Conservation (phyloP, 2,888 invertebrate genomes). For the Agrochola lota region DNA sequence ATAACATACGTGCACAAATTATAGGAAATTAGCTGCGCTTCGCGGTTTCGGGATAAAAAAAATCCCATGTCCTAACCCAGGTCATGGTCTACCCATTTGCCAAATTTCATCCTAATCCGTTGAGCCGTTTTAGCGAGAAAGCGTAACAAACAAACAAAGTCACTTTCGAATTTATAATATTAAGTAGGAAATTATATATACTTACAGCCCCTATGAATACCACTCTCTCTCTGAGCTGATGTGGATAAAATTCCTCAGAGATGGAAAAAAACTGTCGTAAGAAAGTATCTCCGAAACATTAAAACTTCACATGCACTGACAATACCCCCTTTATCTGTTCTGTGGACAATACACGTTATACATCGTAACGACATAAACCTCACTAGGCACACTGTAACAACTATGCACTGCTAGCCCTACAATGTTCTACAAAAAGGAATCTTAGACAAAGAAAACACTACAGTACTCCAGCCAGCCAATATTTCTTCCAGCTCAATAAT, state of each 20-base stretch:
- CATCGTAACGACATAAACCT: neutral
- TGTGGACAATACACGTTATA: neutral
- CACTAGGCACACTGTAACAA: neutral
- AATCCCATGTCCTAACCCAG: too few relatives aligned
- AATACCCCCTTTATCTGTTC: neutral
- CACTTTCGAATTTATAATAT: too few relatives aligned
- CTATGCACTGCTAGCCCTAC: neutral
- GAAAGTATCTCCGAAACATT: neutral
- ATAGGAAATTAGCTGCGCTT: too few relatives aligned
- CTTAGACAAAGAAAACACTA: slow-evolving; percentile 38
- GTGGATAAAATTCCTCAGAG: neutral
- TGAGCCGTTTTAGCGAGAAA: too few relatives aligned
- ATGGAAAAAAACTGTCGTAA: neutral
- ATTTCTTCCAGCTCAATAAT: slow-evolving; percentile 63
- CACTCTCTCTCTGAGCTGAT: too few relatives aligned
- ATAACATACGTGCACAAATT: neutral
- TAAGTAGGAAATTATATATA: too few relatives aligned
- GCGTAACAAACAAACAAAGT: too few relatives aligned
- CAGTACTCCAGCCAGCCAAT: slow-evolving; percentile 39
- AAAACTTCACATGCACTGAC: neutral
- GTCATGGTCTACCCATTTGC: too few relatives aligned
- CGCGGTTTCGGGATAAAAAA: too few relatives aligned
- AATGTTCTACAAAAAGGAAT: slow-evolving; percentile 39
- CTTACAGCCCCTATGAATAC: too few relatives aligned
- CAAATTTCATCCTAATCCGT: too few relatives aligned